Evolutionary conservation across 1,140 invertebrate genomes (phyloP), one percentile per base, ranked within the genome.

Genomic region (Leptopilina clavipes): DNA sequence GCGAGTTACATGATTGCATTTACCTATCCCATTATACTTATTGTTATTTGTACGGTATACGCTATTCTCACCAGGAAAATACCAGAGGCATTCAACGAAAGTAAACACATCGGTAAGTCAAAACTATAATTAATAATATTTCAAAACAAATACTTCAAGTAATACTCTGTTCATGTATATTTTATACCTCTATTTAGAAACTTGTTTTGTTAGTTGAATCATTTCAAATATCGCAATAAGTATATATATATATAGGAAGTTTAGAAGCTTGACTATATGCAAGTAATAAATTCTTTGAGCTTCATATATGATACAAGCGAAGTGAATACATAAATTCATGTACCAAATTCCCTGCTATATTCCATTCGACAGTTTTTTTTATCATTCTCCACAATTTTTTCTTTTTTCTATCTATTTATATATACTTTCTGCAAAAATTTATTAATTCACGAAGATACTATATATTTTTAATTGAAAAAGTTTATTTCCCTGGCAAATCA

Each of bases 51-150:
- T 87, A 97, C 96, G 0, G 93, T 97, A 18, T 97, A 98, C 86
- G 97, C 97, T 3, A 94, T 98, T 0, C 92, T 97, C 10, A 97
- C 96, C 1, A 93, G 97, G 74, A 98, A 97, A 91, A 98, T 98
- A 79, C 97, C 97, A 0, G 97, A 98, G 90, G 96, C 96, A 18
- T 98, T 98, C 90, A 98, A 98, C 88, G 97, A 98, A 90, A 97
- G 96, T 79, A 98, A 98, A 88, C 94, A 95, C 90, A 98, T 98
- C 84, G 95, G 94, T 95, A 86, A 91, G 91, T 81, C 43, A 14
- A 65, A 65, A 22, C 25, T 65, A 31, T 22, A n/a, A n/a, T 22
- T 31, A 65, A 31, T 65, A 65, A 65, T n/a, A 65, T 31, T 31
- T 25, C 10, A 11, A n/a, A 12, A 8, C 59, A 11, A 31, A 25